Evolutionary conservation across 2,888 invertebrate genomes (phyloP).

Genomic region (Tiliacea citrago): DNA sequence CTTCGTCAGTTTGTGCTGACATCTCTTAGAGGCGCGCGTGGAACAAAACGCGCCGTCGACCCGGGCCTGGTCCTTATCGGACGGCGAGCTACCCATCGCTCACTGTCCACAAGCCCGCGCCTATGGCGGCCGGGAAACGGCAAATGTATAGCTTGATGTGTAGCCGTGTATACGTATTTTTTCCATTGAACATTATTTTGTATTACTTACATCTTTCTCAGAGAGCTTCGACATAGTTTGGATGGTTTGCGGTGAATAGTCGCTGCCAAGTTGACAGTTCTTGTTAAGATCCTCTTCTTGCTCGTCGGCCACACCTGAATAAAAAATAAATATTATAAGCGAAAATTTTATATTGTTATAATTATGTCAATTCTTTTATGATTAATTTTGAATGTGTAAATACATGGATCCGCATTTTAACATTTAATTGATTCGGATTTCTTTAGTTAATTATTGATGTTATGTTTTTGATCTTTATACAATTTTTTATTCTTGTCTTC

Average conservation of each 20-base stretch:
- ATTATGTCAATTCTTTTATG: background rate
- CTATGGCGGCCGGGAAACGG: too few relatives aligned
- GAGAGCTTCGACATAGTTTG: conserved; percentile 94
- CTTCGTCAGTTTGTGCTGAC: too few relatives aligned
- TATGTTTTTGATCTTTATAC: background rate
- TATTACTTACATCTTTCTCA: conserved; percentile 95
- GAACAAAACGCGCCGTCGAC: too few relatives aligned
- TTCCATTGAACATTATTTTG: background rate
- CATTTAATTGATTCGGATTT: background rate
- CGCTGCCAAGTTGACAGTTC: conserved; percentile 78
- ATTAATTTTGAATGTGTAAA: background rate
- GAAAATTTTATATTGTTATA: background rate
- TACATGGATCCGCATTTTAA: background rate
- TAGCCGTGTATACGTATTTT: background rate
- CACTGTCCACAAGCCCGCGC: too few relatives aligned
- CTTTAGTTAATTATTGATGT: background rate
- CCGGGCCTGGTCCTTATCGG: too few relatives aligned
- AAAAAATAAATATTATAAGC: background rate
- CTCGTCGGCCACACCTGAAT: conserved; percentile 82
- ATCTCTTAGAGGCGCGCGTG: too few relatives aligned
- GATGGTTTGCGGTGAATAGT: conserved; percentile 92
- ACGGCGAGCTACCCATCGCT: too few relatives aligned
- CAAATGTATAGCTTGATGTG: too few relatives aligned
- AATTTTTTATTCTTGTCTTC: background rate
- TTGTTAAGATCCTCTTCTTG: conserved; percentile 95